Base-by-base conservation (phyloP, 64 coral and sea anemone species). In the Catalaphyllia jardinei region DNA sequence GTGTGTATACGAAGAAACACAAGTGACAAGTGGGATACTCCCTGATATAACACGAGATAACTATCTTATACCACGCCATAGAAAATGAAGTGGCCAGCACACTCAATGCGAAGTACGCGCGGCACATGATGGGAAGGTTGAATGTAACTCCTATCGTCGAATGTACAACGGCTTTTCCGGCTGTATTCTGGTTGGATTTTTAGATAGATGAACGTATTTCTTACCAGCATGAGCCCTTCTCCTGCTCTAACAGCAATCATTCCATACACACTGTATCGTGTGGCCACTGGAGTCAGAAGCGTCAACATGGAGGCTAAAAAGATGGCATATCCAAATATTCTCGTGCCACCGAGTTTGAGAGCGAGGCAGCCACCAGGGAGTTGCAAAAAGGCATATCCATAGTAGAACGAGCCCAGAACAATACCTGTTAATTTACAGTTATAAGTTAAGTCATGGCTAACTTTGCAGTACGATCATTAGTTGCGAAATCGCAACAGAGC, bases 251-350 rank as follows among this genome's bases (percentile, higher is more conserved):
- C 94, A 15, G 87, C 91, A 29, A 96, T 96, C 54, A 96, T 38
- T 0, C 87, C 94, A 59, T 96, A 96, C 29, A 96, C 94, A 50
- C 94, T 96, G 62, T 74, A 89, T 9, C 94, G 87, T 1, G 94
- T 93, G 6, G 94, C 94, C 63, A 96, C 89, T 14, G 94, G 94
- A 15, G 94, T 96, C 63, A 96, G 78, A 1, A 96, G 86, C 11
- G 94, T 96, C 17, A 96, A 86, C 80, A 96, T 75, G 3, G 94
- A 96, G 20, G 94, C 94, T 3, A 93, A 62, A 74, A 96, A 96
- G 30, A 96, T 90, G 13, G 94, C 81, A 19, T 96, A 96, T 4
- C 94, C 94, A 87, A 96, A 96, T 80, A 96, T 93, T 54, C 94
- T 87, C 15, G 94, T 96, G 1, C 94, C 94, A 6, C 94, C 94